These are phyloP conservation scores for Pyralis farinalis DNA, from an alignment of 2,888 invertebrate genomes.

Conservation along the genomic window DNA sequence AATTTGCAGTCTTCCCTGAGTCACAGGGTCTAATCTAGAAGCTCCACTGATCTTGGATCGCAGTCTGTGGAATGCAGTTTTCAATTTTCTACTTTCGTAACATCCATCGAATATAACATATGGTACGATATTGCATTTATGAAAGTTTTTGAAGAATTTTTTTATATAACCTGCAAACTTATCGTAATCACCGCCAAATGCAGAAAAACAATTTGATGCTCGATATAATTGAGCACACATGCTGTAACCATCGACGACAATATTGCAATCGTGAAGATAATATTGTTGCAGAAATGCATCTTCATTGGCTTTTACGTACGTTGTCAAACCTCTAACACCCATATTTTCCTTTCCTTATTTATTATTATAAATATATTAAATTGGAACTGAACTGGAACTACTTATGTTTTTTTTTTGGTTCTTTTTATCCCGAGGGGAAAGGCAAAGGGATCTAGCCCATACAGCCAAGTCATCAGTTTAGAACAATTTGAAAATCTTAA, in stretches of 20 bases:
- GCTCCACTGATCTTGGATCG: conserved; percentile 82
- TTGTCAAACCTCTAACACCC: conserved; percentile 93
- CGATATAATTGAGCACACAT: conserved; percentile 86
- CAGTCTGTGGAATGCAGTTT: conserved; percentile 82
- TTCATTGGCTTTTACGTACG: conserved; percentile 86
- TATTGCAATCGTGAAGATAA: conserved; percentile 83
- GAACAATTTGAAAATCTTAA: too few relatives aligned
- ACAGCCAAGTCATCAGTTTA: too few relatives aligned
- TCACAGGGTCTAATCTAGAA: conserved; percentile 76
- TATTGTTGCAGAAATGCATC: conserved; percentile 83
- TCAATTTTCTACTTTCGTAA: conserved; percentile 85
- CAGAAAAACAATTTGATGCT: conserved; percentile 81
- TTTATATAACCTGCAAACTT: conserved; percentile 83
- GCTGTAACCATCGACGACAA: conserved; percentile 92
- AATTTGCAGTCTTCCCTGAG: conserved; percentile 78
- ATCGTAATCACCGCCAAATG: conserved; percentile 94
- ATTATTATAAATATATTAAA: too few relatives aligned
- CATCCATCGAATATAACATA: conserved; percentile 92
- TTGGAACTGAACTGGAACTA: too few relatives aligned
- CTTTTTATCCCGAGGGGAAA: too few relatives aligned
- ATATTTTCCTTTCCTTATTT: too few relatives aligned
- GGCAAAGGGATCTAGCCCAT: too few relatives aligned
- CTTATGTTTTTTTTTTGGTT: too few relatives aligned
- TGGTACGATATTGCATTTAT: conserved; percentile 85
- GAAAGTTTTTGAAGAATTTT: conserved; percentile 85